phyloP scores from a whole-genome alignment of 2,797 vertebrate genomes.

The Percopsis omiscomaycus region DNA sequence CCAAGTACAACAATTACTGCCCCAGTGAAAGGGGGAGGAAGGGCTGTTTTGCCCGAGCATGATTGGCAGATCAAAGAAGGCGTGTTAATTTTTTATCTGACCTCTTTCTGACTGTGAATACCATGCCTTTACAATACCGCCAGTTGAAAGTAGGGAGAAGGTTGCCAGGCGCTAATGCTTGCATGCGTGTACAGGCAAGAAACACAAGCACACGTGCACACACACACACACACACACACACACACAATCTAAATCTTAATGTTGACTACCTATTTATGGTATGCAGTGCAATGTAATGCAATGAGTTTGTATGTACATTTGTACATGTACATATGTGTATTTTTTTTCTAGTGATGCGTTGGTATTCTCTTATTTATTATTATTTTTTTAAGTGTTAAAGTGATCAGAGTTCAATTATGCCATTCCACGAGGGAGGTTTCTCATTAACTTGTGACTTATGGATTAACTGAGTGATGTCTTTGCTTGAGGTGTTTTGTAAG shows the following conservation, averaged over 20 bases:
- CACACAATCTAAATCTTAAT: background rate
- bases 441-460: conserved; percentile 55
- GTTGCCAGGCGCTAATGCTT: conserved; percentile 1
- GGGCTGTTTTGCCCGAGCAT: conserved; percentile 37
- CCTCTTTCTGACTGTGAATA: conserved; percentile 39
- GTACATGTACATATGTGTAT: too few relatives aligned
- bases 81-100: conserved; percentile 43
- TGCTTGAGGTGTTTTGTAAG: conserved; percentile 14
- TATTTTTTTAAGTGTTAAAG: conserved; percentile 41
- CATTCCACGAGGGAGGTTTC: conserved; percentile 26
- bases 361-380: conserved; percentile 37
- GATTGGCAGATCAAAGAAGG: conserved; percentile 45
- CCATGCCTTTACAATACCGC: conserved; percentile 24
- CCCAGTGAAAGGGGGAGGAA: conserved; percentile 45
- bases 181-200: background rate
- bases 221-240: conserved; percentile 9
- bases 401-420: conserved; percentile 29
- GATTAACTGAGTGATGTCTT: conserved; percentile 33
- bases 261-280: background rate
- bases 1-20: conserved; percentile 49
- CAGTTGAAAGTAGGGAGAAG: conserved; percentile 11
- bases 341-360: conserved; percentile 27
- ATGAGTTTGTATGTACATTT: conserved; percentile 23
- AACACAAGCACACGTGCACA: conserved; percentile 6
- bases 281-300: conserved; percentile 10